Percentiles rank a stretch among this genome's conserved stretches.
Evolutionary conservation across 53 echinoderm and acorn worm genomes (phyloP).

Genomic region (Stichopus horrens): DNA sequence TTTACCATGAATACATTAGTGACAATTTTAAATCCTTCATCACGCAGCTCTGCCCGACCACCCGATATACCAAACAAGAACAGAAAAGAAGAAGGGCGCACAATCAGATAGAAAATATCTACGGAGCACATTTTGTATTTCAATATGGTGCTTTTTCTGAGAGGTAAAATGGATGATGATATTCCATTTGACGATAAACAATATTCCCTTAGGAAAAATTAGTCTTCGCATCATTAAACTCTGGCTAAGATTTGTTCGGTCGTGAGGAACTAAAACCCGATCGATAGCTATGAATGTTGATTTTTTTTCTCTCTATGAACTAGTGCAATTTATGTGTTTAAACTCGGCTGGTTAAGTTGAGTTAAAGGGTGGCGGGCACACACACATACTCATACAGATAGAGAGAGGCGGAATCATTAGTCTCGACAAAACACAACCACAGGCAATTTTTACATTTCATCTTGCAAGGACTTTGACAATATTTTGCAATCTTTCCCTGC

Average conservation of each 20-base stretch:
- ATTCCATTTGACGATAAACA: neutral
- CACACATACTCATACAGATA: neutral
- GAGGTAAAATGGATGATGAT: conserved; percentile 15
- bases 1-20: conserved; percentile 43
- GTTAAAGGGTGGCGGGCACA: neutral
- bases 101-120: neutral
- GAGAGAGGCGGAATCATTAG: neutral
- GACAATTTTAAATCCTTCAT: conserved; percentile 14
- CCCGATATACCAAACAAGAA: neutral
- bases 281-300: conserved; percentile 41
- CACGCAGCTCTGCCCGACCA: neutral
- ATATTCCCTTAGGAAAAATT: conserved; percentile 40
- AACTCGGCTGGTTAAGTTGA: conserved; percentile 33
- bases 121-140: conserved; percentile 1
- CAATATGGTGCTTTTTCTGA: conserved; percentile 36
- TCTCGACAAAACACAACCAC: neutral
- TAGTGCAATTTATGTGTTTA: conserved; percentile 33
- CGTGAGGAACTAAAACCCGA: conserved; percentile 25
- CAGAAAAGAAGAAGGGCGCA: neutral
- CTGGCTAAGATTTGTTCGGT: conserved; percentile 33
- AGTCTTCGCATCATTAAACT: conserved; percentile 28
- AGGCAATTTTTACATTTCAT: neutral
- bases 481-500: neutral
- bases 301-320: conserved; percentile 10
- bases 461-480: neutral